Evolutionary conservation across 2,797 vertebrate genomes (phyloP), one percentile per base, ranked within the genome.

Genomic region (Melanotaenia maccullochi): DNA sequence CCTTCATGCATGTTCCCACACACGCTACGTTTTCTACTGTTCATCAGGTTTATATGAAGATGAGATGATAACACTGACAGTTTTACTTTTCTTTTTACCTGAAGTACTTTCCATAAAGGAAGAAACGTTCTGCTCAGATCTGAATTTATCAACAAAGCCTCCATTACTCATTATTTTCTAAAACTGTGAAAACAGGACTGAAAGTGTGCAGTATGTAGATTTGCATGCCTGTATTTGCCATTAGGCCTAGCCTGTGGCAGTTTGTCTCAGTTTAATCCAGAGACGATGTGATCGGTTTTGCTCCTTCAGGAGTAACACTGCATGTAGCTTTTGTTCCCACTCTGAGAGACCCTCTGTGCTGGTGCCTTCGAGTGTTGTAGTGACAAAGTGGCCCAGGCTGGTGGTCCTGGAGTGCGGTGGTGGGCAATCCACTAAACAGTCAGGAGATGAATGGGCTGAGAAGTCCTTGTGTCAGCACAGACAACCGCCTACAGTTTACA

Each of bases 401-500:
- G 56, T 44, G 55, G 64, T 73, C 73, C 49, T 22, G 73, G 65
- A 58, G 62, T 13, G 56, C 54, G 4, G 52, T n/a, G 28, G 59
- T 38, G 60, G 6, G 20, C 18, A 25, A 70, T 22, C 8, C 18
- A 58, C 71, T 52, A 32, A 79, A 56, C 67, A 75, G 65, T 71
- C 12, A 14, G 40, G 51, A 74, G 64, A 83, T 44, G 72, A 90
- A 86, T 74, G 65, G 57, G 64, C 60, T 65, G 69, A 64, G 62
- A 76, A 80, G 81, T 57, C 74, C 70, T 76, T 0, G 35, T 80
- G 78, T 86, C 60, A 71, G 69, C 69, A n/a, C 35, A 76, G 78
- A 86, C 75, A 78, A 63, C 70, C 78, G 49, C 69, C 75, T 38
- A 40, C 70, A 18, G 38, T 62, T 76, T 87, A 78, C 79, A 44